Base-by-base conservation (phyloP, 2,797 vertebrate species). In the Clarias pachynema region DNA sequence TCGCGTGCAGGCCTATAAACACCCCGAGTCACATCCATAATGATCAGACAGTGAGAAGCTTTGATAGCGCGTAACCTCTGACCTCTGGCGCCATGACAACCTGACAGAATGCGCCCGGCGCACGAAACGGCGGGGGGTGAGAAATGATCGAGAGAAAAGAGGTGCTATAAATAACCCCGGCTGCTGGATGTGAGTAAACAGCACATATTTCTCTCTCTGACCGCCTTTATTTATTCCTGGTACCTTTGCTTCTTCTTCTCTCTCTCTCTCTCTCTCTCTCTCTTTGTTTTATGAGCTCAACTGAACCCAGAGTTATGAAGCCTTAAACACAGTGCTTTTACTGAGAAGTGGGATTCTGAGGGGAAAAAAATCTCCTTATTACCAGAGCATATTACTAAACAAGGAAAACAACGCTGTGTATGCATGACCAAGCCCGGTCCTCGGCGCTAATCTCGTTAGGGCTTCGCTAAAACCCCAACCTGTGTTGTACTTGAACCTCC, bases 41-140 rank as follows among this genome's bases (percentile, higher is more conserved):
- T 87, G 85, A 89, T 84, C 68, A 88, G 90, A 92, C 89, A 91
- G 91, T 89, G 91, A 91, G 91, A 92, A 89, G 88, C 84, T 91
- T 90, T 89, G 91, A 90, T 85, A 88, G 91, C 82, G 85, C 79
- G n/a, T 89, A 90, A 92, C 91, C 91, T 81, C 86, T 93, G 85
- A 92, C 92, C 92, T 69, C 56, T 2, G 56, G 84, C 78, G 85
- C 85, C 89, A 90, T 89, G 89, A 90, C 90, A 90, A 92, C 90
- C 26, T 31, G 57, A 68, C 26, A 74, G 83, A 88, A 86, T 84
- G 86, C 56, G 59, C 26, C 34, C 22, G 18, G 18, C 4, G 15
- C 22, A 22, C 81, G 8, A 49, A 29, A 6, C 2, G n/a, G 62
- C 18, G 15, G 6, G 37, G 37, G 37, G 34, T 31, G 31, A 18